These are phyloP conservation scores for Thymallus thymallus DNA, from an alignment of 2,113 vertebrate genomes.

Conservation along the genomic window DNA sequence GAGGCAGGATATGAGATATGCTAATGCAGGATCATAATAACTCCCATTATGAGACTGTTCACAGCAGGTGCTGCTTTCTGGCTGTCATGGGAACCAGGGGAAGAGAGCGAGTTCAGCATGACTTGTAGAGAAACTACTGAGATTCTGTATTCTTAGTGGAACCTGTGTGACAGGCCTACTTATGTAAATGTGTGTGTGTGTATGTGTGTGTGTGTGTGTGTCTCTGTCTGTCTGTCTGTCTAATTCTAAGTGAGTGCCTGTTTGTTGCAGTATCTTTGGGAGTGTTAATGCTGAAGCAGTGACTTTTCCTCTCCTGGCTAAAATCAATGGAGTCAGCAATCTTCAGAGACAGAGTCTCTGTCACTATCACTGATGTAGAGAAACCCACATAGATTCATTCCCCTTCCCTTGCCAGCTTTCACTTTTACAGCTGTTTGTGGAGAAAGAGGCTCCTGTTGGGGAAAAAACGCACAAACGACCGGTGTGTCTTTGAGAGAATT, in stretches of 20 bases:
- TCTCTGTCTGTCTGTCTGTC: background rate
- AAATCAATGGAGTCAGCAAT: too few species aligned
- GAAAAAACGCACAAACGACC: background rate
- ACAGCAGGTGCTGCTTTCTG: slow-evolving; percentile 4
- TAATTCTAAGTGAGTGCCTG: background rate
- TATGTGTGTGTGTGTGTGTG: background rate
- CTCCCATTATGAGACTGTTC: background rate
- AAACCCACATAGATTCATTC: too few species aligned
- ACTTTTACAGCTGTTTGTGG: too few species aligned
- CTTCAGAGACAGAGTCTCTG: too few species aligned
- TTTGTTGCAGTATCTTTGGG: background rate
- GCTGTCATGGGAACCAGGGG: background rate
- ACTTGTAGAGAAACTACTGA: background rate
- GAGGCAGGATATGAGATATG: slow-evolving; percentile 67
- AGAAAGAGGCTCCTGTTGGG: too few species aligned
- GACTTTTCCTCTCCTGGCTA: background rate
- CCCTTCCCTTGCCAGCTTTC: too few species aligned
- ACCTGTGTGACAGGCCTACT: too few species aligned
- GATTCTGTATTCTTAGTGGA: too few species aligned
- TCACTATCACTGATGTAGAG: too few species aligned
- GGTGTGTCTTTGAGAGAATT: background rate
- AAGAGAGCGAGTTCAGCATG: background rate
- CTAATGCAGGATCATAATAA: slow-evolving; percentile 48
- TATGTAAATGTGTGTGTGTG: background rate
- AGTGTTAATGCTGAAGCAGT: background rate